Evolutionary conservation across 1,140 invertebrate genomes (phyloP).

Genomic region (Drosophila paulistorum): DNA sequence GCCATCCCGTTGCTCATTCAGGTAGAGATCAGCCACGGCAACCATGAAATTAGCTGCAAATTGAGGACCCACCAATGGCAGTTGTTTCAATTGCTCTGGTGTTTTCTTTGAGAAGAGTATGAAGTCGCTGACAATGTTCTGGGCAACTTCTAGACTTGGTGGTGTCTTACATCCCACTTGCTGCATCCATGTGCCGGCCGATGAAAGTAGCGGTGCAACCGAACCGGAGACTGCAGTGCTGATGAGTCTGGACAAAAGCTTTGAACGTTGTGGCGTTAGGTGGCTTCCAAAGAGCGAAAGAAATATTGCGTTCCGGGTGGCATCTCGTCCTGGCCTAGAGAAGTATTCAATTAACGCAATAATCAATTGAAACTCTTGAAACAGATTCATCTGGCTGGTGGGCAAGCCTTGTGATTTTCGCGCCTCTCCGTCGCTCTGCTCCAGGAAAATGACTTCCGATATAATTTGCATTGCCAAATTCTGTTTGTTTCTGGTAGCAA

Average conservation of each 20-base stretch:
- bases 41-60: conserved; percentile 92
- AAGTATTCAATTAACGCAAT: conserved; percentile 90
- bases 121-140: conserved; percentile 91
- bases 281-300: conserved; percentile 90
- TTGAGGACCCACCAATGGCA: conserved; percentile 88
- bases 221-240: conserved; percentile 90
- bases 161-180: conserved; percentile 90
- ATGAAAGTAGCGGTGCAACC: conserved; percentile 88
- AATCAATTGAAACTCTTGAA: conserved; percentile 90
- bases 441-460: conserved; percentile 92
- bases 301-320: conserved; percentile 91
- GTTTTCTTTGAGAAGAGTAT: conserved; percentile 88
- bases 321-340: conserved; percentile 87
- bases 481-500: conserved; percentile 69
- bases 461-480: conserved; percentile 89
- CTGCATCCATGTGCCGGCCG: conserved; percentile 93
- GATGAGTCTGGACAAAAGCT: conserved; percentile 90
- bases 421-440: conserved; percentile 82
- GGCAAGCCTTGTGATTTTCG: conserved; percentile 60
- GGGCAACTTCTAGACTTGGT: conserved; percentile 88
- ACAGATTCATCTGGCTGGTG: conserved; percentile 85
- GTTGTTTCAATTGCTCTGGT: conserved; percentile 86
- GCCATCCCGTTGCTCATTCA: conserved; percentile 78
- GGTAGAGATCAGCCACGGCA: conserved; percentile 90
- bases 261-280: conserved; percentile 87